Evolutionary conservation across 2,113 vertebrate species (phyloP), one percentile per base, ranked within the genome.

Genomic region (Halichoeres trimaculatus): DNA sequence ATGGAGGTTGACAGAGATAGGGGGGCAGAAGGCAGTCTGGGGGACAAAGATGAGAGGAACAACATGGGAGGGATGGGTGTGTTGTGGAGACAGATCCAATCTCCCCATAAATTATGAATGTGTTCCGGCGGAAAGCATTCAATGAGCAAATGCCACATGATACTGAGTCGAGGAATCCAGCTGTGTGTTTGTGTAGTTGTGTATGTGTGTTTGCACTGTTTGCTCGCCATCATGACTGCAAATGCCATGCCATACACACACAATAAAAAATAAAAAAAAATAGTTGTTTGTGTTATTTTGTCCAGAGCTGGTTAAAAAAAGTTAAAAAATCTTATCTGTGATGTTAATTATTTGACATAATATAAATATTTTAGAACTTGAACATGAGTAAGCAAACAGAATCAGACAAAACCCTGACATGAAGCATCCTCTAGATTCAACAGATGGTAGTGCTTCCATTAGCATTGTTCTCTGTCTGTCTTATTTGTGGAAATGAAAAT

Each of bases 141-240:
- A 88, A 85, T 92, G 90, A 85, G 75, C 66, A 88, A 91, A 92
- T 88, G 89, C 68, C 84, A 90, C 80, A 81, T 78, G 78, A 64
- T 84, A 76, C 77, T 72, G 74, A 81, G 81, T 81, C 59, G 57
- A 77, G 84, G 78, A 87, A 85, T 89, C 79, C 74, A 81, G 70
- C 65, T 76, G 86, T 70, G 82, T 59, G 58, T 41, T 54, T 51
- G 51, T 62, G 43, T 52, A 22, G 66, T 22, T 68, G 59, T 45
- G 74, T 30, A 51, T 62, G 53, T 63, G 38, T 61, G 36, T 38
- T 68, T 62, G 20, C 45, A 43, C 26, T 48, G 51, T 68, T 60
- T 70, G 74, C 48, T 48, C 74, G 63, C 22, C 20, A 38, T 36
- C 48, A 54, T 62, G 77, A 20, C 34, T 69, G 24, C 26, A 50